Conservation (phyloP, 2,113 vertebrate genomes). For the Emydura subglobosa region DNA sequence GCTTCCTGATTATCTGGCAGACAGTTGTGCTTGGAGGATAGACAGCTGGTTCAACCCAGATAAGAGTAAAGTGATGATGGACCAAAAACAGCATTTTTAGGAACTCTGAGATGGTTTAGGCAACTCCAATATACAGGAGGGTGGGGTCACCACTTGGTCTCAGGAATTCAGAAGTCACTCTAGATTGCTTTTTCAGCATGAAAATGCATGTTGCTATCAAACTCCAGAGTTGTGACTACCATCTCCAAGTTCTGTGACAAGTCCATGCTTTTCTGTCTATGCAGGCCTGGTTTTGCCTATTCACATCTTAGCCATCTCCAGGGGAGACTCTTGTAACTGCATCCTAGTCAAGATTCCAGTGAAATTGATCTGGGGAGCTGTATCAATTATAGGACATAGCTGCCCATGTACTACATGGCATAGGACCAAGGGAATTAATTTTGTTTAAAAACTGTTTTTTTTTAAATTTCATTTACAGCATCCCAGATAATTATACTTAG, state of each 20-base stretch:
- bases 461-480: neutral
- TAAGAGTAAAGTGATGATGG: neutral
- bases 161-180: neutral
- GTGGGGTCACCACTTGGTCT: neutral
- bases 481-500: neutral
- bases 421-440: neutral
- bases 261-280: neutral
- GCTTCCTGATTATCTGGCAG: neutral
- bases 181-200: neutral
- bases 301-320: neutral
- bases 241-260: neutral
- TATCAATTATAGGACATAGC: rapidly evolving
- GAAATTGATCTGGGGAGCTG: rapidly evolving
- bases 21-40: conserved; percentile 16
- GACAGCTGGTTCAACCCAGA: conserved; percentile 16
- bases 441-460: neutral
- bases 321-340: rapidly evolving
- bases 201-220: neutral
- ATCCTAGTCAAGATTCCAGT: rapidly evolving
- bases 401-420: neutral
- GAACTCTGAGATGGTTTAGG: neutral
- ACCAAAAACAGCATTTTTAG: conserved; percentile 29
- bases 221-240: neutral
- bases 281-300: rapidly evolving
- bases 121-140: neutral